Evolutionary conservation across 2,888 invertebrate species (phyloP).

Genomic region (Crepidodera aurea): DNA sequence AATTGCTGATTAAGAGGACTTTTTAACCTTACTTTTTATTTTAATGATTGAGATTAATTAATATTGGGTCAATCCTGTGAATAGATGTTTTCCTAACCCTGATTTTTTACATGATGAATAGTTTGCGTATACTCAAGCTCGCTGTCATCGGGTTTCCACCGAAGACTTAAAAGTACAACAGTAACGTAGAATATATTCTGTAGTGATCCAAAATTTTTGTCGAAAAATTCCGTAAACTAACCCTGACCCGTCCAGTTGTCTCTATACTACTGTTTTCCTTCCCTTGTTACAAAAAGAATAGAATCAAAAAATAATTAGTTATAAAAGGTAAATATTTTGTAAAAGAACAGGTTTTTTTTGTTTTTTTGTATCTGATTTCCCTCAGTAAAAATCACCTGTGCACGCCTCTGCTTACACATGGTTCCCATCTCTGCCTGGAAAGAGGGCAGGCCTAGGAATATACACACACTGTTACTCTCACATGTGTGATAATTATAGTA

Average conservation of each 20-base stretch:
- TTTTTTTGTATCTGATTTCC: no score
- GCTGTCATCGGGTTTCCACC: neutral
- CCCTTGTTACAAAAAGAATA: no score
- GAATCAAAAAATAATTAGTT: no score
- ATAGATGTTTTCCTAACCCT: conserved; percentile 1
- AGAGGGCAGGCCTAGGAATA: conserved; percentile 42
- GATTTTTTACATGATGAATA: conserved; percentile 3
- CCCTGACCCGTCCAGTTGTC: no score
- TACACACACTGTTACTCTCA: conserved; percentile 21
- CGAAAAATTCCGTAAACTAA: no score
- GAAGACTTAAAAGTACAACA: conserved; percentile 7
- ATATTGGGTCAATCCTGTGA: conserved; percentile 9
- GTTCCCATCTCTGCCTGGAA: conserved; percentile 41
- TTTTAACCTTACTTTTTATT: neutral
- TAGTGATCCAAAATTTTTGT: no score
- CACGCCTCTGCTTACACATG: conserved; percentile 37
- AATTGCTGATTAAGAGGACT: neutral
- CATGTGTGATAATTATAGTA: conserved; percentile 27
- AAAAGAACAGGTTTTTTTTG: no score
- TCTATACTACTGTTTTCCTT: no score
- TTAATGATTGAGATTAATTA: neutral
- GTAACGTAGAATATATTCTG: neutral
- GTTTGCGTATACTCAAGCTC: neutral
- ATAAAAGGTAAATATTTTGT: no score
- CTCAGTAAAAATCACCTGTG: conserved; percentile 32